phyloP scores from a whole-genome alignment of 2,113 vertebrate species.

The Prochilodus magdalenae region DNA sequence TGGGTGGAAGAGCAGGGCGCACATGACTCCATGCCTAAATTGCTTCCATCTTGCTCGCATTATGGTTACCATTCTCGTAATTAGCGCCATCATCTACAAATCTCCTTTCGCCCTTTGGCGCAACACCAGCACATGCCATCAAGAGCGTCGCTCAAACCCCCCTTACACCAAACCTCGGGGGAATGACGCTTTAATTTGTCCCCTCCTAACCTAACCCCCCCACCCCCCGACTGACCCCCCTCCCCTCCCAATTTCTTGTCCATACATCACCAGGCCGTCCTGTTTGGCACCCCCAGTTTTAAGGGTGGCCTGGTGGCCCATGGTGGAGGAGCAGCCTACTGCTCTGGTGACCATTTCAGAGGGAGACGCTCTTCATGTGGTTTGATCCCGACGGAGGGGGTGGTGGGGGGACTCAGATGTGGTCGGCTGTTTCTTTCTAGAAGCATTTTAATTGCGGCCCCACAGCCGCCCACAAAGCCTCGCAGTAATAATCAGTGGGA shows the following conservation, averaged over 20 bases:
- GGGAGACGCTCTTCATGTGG: slow-evolving; percentile 85
- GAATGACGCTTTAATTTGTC: slow-evolving; percentile 71
- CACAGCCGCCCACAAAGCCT: slow-evolving; percentile 82
- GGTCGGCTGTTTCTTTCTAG: slow-evolving; percentile 84
- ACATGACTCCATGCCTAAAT: slow-evolving; percentile 87
- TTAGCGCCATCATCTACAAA: slow-evolving; percentile 90
- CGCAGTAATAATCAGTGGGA: slow-evolving; percentile 76
- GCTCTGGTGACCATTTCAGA: slow-evolving; percentile 81
- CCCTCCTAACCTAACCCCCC: neutral
- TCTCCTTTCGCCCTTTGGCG: slow-evolving; percentile 85
- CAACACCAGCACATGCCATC: slow-evolving; percentile 74
- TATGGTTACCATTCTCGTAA: slow-evolving; percentile 87
- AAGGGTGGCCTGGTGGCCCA: slow-evolving; percentile 65
- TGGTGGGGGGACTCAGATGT: slow-evolving; percentile 84
- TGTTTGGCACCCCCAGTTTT: slow-evolving; percentile 30
- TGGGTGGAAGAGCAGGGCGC: slow-evolving; percentile 85
- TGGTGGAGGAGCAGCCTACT: slow-evolving; percentile 76
- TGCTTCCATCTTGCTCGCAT: slow-evolving; percentile 89
- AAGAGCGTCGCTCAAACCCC: slow-evolving; percentile 54
- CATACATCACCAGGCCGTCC: slow-evolving; percentile 66
- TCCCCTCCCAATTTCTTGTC: slow-evolving; percentile 56
- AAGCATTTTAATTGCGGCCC: slow-evolving; percentile 88
- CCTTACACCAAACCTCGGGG: slow-evolving; percentile 65
- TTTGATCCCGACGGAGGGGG: slow-evolving; percentile 80
- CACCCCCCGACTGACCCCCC: neutral